Evolutionary conservation across 2,888 invertebrate species (phyloP).

Genomic region (Noctua pronuba): DNA sequence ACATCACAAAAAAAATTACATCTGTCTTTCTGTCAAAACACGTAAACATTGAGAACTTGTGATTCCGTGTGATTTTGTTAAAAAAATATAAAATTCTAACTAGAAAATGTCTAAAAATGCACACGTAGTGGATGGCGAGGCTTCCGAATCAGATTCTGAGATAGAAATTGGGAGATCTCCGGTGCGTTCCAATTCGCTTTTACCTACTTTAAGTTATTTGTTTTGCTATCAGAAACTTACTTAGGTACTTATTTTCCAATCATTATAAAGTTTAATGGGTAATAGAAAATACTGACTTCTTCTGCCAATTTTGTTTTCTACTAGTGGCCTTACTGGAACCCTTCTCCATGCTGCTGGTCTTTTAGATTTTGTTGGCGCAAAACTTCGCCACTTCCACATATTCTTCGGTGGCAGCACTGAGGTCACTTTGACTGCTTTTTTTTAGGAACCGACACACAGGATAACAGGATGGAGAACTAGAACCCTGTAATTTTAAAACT

Average conservation of each 20-base stretch:
- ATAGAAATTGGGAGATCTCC: slow-evolving; percentile 83
- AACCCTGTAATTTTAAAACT: neutral
- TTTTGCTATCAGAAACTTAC: neutral
- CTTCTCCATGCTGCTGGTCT: neutral
- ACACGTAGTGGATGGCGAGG: slow-evolving; percentile 86
- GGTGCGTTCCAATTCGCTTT: slow-evolving; percentile 68
- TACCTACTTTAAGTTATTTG: neutral
- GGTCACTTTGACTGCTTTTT: neutral
- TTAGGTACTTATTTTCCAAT: neutral
- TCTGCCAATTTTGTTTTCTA: neutral
- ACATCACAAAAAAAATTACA: neutral
- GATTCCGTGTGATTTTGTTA: neutral
- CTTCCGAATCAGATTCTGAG: slow-evolving; percentile 86
- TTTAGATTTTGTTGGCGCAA: neutral
- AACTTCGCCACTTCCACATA: neutral
- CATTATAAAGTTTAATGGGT: neutral
- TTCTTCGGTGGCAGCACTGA: neutral
- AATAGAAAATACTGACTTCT: neutral
- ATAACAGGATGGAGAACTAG: neutral
- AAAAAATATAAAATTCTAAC: neutral
- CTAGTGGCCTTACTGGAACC: neutral
- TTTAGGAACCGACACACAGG: neutral
- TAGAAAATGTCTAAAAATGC: slow-evolving; percentile 78
- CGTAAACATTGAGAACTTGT: slow-evolving; percentile 34
- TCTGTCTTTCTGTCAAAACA: slow-evolving; percentile 41